A percentile compares a stretch with the other conserved stretches of the same genome.
phyloP scores from a whole-genome alignment of 2,113 vertebrate species.

The Thunnus thynnus region DNA sequence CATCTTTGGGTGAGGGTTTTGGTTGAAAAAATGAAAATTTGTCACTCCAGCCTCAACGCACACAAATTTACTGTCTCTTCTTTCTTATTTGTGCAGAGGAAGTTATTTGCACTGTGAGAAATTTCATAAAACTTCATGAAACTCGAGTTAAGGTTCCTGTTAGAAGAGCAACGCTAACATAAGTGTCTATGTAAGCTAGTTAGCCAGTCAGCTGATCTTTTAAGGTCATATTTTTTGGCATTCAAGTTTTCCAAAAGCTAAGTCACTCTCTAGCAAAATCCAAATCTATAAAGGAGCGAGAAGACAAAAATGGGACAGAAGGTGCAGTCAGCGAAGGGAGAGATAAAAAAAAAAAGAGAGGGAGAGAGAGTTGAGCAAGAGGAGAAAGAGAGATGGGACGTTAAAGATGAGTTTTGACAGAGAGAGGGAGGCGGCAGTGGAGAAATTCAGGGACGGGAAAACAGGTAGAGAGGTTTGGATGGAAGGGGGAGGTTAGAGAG shows the following conservation, averaged over 20 bases:
- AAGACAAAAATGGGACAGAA: neutral
- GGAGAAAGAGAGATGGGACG: conserved; percentile 20
- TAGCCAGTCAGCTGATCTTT: neutral
- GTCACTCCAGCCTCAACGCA: no score
- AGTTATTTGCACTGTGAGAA: neutral
- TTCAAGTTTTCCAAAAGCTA: neutral
- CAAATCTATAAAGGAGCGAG: neutral
- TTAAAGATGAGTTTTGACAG: conserved; percentile 40
- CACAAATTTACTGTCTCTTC: no score
- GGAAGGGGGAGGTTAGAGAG: conserved; percentile 4
- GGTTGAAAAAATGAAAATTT: no score
- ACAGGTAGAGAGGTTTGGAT: conserved; percentile 14
- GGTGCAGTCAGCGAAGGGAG: conserved; percentile 8
- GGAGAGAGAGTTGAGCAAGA: neutral
- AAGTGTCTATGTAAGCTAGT: conserved; percentile 14
- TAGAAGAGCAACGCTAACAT: neutral
- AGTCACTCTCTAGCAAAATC: neutral
- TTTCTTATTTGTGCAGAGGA: neutral
- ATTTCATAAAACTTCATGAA: neutral
- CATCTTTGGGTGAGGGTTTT: neutral
- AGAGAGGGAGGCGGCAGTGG: conserved; percentile 12
- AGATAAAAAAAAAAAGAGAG: conserved; percentile 7
- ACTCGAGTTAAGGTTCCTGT: no score
- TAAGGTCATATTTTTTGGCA: no score
- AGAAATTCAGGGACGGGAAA: conserved; percentile 37